phyloP scores from a whole-genome alignment of 2,888 invertebrate species.

The Andrena bucephala region DNA sequence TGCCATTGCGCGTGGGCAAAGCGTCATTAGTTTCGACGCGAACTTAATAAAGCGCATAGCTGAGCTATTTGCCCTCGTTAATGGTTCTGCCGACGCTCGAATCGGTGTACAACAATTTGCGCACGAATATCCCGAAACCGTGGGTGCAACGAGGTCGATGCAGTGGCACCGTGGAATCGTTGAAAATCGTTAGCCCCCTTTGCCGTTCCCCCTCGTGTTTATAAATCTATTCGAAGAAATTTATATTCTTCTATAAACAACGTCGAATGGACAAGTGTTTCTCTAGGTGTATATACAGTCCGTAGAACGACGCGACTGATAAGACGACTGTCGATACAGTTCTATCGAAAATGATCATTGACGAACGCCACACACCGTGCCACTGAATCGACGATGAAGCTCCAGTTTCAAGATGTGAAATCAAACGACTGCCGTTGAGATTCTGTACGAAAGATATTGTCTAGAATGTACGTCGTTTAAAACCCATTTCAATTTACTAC shows the following conservation, averaged over 20 bases:
- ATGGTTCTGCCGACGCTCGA: slow-evolving; percentile 25
- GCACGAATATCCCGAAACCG: slow-evolving; percentile 25
- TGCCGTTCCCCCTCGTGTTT: background rate
- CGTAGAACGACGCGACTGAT: background rate
- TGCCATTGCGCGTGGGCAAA: slow-evolving; percentile 65
- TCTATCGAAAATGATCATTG: slow-evolving; percentile 4
- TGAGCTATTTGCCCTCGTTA: slow-evolving; percentile 21
- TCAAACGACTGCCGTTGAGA: slow-evolving; percentile 60
- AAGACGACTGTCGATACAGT: background rate
- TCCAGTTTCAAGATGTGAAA: slow-evolving; percentile 35
- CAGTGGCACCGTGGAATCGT: too few relatives aligned
- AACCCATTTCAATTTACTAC: slow-evolving; percentile 37
- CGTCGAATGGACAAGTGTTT: background rate
- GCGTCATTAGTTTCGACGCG: slow-evolving; percentile 49
- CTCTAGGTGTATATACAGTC: slow-evolving; percentile 4
- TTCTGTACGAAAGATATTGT: slow-evolving; percentile 50
- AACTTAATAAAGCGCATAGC: slow-evolving; percentile 7
- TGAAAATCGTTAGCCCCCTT: slow-evolving; percentile 6
- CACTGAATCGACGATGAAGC: slow-evolving; percentile 35
- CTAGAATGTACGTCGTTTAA: slow-evolving; percentile 29
- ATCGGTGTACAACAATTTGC: slow-evolving; percentile 39
- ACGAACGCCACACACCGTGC: slow-evolving; percentile 7
- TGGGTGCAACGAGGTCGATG: slow-evolving; percentile 4
- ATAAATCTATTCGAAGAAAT: slow-evolving; percentile 13
- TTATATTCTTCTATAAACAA: slow-evolving; percentile 2